phyloP scores from a whole-genome alignment of 2,888 invertebrate genomes.

The Latheticus oryzae region DNA sequence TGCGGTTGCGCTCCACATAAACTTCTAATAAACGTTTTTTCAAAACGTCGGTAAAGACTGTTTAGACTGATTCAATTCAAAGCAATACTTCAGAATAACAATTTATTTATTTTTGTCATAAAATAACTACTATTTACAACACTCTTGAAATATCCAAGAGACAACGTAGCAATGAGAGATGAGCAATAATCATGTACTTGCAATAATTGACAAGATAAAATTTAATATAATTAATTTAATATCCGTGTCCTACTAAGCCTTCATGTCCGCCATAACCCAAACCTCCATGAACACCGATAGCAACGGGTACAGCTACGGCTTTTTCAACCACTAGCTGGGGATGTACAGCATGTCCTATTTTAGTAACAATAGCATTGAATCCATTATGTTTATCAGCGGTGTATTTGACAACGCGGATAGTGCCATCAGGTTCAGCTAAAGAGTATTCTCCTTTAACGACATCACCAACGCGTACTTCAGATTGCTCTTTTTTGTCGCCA shows the following conservation, averaged over 20 bases:
- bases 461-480: conserved; percentile 70
- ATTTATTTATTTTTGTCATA: conserved; percentile 27
- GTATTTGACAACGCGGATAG: conserved; percentile 57
- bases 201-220: conserved; percentile 9
- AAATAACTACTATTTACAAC: conserved; percentile 30
- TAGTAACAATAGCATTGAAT: conserved; percentile 46
- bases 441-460: conserved; percentile 65
- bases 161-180: conserved; percentile 16
- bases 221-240: conserved; percentile 3
- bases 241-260: conserved; percentile 4
- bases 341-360: conserved; percentile 47
- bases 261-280: conserved; percentile 8
- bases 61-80: conserved; percentile 40
- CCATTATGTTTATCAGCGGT: conserved; percentile 55
- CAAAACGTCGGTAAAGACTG: not conserved
- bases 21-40: not conserved
- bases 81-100: conserved; percentile 7
- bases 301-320: conserved; percentile 40
- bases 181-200: no score
- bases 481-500: conserved; percentile 70
- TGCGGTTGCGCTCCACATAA: not conserved
- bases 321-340: conserved; percentile 38
- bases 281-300: conserved; percentile 40
- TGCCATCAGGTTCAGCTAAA: conserved; percentile 59
- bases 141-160: conserved; percentile 34